Evolutionary conservation across 2,888 invertebrate species (phyloP).

Genomic region (Morpho helenor): DNA sequence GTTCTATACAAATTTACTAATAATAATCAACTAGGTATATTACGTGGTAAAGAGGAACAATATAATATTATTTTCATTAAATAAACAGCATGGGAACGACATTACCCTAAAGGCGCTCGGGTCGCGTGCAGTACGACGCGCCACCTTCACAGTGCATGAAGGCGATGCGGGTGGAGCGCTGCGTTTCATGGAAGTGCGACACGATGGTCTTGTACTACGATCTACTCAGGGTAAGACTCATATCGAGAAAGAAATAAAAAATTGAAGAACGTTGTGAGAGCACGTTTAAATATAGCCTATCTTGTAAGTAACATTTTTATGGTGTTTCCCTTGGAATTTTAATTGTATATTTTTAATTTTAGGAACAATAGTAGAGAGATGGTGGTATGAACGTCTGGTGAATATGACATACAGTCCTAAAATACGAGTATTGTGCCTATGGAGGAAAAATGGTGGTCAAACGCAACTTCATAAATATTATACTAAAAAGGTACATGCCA

Average conservation of each 20-base stretch:
- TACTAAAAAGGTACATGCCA: conserved; percentile 91
- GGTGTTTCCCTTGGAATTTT: neutral
- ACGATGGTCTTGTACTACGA: conserved; percentile 94
- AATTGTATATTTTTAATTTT: conserved; percentile 30
- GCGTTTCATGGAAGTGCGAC: conserved; percentile 95
- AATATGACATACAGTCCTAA: conserved; percentile 99
- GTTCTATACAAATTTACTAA: too few relatives aligned
- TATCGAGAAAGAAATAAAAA: conserved; percentile 34
- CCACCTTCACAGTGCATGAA: conserved; percentile 98
- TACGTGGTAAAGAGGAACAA: too few relatives aligned
- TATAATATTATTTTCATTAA: too few relatives aligned
- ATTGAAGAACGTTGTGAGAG: too few relatives aligned
- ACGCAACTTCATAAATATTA: conserved; percentile 99
- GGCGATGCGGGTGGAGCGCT: conserved; percentile 95
- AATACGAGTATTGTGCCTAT: conserved; percentile 97
- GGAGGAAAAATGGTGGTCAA: conserved; percentile 96
- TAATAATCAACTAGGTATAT: too few relatives aligned
- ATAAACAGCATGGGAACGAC: conserved; percentile 94
- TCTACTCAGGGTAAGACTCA: conserved; percentile 74
- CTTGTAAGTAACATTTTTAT: too few relatives aligned
- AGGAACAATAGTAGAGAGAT: conserved; percentile 94
- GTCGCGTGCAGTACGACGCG: conserved; percentile 96
- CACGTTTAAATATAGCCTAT: too few relatives aligned
- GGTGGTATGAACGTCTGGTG: conserved; percentile 99
- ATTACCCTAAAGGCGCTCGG: conserved; percentile 97